Base-by-base conservation (phyloP, 2,113 vertebrate genomes). In the Rhabdornis inornatus region DNA sequence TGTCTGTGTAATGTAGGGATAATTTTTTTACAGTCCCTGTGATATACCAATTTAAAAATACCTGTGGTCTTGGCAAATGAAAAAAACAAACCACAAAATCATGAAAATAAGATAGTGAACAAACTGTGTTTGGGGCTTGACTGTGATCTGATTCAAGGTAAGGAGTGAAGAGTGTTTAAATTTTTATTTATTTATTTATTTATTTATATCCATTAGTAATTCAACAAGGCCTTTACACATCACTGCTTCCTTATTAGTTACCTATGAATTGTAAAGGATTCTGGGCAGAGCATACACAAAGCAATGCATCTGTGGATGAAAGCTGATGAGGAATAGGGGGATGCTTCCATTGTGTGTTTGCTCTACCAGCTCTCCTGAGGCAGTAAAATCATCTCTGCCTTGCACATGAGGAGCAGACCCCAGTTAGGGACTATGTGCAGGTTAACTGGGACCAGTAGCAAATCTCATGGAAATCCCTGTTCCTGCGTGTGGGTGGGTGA, bases 181-280 rank as follows among this genome's bases (percentile, higher is more conserved):
- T 35, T 11, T 40, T 50, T 9, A 35, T 40, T 42, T 28, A 40
- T 31, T 39, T 35, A 35, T 60, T 39, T 11, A 11, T 87, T 88
- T 77, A 64, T 90, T 88, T 77, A 64, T 37, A 59, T 45, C 27
- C 47, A 83, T 90, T 90, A 88, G 82, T 83, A 84, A 88, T 77
- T 87, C 78, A 76, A 35, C 21, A 60, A 77, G 50, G 9, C 30
- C 50, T 81, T 83, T 83, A 77, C 50, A 74, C 70, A 85, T 65
- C 75, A 47, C 50, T 91, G 84, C 66, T 79, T 96, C 91, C 76
- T 69, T 84, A 91, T 90, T 90, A 90, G 50, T 76, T 69, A 39
- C 11, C 66, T 86, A 37, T 11, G 4, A 80, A 74, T 93, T 90
- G 40, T 86, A 86, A 94, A 77, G 55, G 39, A 55, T 94, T 85